These are phyloP conservation scores for Chiridota heheva DNA, from an alignment of 35 echinoderm and acorn worm species.

Conservation along the genomic window DNA sequence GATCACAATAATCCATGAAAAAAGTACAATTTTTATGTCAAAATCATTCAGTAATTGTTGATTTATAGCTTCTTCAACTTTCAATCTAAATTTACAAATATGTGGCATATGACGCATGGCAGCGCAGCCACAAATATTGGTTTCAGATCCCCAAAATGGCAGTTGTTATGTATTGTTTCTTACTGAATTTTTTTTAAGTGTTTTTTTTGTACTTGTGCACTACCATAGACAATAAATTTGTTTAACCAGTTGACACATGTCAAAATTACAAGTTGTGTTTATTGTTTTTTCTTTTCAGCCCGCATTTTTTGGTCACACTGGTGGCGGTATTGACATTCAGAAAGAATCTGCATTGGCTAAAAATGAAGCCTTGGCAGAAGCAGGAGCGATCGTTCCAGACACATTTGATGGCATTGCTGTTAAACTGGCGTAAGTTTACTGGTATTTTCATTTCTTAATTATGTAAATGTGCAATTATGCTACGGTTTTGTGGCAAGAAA, in stretches of 20 bases:
- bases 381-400: slow-evolving; percentile 49
- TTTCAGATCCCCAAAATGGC: no score
- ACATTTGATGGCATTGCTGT: slow-evolving; percentile 46
- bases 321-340: slow-evolving; percentile 36
- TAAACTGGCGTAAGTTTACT: slow-evolving; percentile 47
- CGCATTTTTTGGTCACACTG: slow-evolving; percentile 56
- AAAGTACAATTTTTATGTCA: no score
- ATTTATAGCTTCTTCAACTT: no score
- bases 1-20: no score
- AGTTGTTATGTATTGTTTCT: no score
- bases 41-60: no score
- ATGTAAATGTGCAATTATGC: no score
- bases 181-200: background rate
- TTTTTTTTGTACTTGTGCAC: background rate
- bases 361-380: slow-evolving; percentile 32
- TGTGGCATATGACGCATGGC: no score
- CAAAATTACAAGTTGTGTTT: background rate
- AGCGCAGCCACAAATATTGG: no score
- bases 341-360: slow-evolving; percentile 40
- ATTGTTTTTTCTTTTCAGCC: slow-evolving; percentile 33
- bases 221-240: background rate
- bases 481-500: no score
- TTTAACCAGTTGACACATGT: background rate
- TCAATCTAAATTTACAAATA: no score
- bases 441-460: no score